A percentile compares a stretch with the other conserved stretches of the same genome.
Evolutionary conservation across 1,140 invertebrate species (phyloP).

Genomic region (Drosophila arawakana): DNA sequence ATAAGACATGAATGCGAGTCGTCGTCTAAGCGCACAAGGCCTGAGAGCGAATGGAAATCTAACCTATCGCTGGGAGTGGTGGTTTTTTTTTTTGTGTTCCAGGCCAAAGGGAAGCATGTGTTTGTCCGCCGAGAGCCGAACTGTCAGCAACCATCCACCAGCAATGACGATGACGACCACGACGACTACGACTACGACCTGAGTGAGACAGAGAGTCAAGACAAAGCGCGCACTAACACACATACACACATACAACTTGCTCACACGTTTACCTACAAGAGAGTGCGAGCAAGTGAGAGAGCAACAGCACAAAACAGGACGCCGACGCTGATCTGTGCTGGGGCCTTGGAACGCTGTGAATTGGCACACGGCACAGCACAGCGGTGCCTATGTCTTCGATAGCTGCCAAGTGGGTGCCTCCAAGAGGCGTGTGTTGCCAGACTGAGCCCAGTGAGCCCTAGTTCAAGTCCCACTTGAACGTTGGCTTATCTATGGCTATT

Average conservation of each 20-base stretch:
- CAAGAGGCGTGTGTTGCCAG: conserved; percentile 36
- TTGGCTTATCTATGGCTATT: conserved; percentile 50
- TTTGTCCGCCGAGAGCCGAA: conserved; percentile 67
- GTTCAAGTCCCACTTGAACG: conserved; percentile 34
- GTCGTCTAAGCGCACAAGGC: conserved; percentile 10
- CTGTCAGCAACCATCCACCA: conserved; percentile 78
- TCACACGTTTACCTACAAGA: background rate
- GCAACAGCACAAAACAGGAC: conserved; percentile 31
- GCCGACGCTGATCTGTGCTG: conserved; percentile 43
- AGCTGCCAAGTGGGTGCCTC: conserved; percentile 24
- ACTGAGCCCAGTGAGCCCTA: conserved; percentile 31
- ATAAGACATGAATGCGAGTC: conserved; percentile 32
- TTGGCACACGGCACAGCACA: conserved; percentile 54
- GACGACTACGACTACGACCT: background rate
- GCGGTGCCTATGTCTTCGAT: conserved; percentile 20
- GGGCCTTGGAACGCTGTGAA: conserved; percentile 64
- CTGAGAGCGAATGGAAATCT: conserved; percentile 61
- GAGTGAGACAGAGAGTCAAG: conserved; percentile 18
- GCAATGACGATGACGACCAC: conserved; percentile 24
- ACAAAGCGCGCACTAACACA: background rate
- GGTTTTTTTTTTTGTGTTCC: conserved; percentile 39
- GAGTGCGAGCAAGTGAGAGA: conserved; percentile 8
- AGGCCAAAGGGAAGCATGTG: conserved; percentile 47
- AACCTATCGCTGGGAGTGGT: conserved; percentile 68
- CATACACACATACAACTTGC: background rate